Evolutionary conservation across 2,113 vertebrate genomes (phyloP), one percentile per base, ranked within the genome.

Genomic region (Xenopus borealis): DNA sequence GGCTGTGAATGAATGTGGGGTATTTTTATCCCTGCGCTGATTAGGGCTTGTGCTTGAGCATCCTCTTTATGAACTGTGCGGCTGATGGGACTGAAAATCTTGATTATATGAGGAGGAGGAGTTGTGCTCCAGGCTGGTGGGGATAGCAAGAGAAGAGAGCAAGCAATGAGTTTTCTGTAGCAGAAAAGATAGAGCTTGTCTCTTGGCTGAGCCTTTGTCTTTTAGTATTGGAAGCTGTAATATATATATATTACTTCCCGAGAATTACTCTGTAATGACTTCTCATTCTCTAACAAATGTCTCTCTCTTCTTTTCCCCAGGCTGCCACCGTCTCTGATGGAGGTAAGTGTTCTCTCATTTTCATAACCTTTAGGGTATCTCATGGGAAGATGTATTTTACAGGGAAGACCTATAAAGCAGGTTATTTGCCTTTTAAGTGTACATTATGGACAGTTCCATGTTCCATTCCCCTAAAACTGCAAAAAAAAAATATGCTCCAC

Each of bases 241-340:
- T 10, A 40, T 9, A 75, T 45, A 7, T 10, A 40, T 9, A 75
- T 45, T 82, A 59, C 18, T 80, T 63, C 80, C 30, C 80, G 3
- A 65, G 62, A 78, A 76, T 64, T 82, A 74, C 66, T 76, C 72
- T 88, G 85, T 82, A 85, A 84, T 80, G 86, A 92, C 84, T 85
- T 83, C 58, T 75, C 23, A 27, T 27, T 46, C 86, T 57, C 78
- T 95, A 92, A 98, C 86, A 79, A 87, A 93, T 95, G 88, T 95
- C 89, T 93, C 69, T 96, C 82, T 97, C 86, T 94, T 83, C 89
- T 89, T 89, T 89, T 79, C 94, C 94, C 79, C 96, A 99, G 97
- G 96, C 95, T 78, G 94, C 95, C 78, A 95, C 95, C 78, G 95
- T 98, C 84, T 99, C 97, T 72, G 97, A 99, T 89, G 96, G 97